Conservation (phyloP, 2,888 invertebrate genomes). For the Spisula solida region DNA sequence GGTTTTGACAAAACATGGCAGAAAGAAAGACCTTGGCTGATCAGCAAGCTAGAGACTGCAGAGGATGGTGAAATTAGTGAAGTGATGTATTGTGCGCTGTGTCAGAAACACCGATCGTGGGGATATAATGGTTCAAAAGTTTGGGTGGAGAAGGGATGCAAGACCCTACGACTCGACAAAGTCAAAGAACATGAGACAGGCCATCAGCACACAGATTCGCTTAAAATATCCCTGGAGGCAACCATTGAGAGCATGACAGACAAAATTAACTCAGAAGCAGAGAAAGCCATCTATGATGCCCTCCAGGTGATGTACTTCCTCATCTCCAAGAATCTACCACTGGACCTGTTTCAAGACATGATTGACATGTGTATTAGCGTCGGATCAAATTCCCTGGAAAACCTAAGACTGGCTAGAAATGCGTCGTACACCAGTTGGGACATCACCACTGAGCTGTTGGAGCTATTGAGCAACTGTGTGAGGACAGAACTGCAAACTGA, state of each 20-base stretch:
- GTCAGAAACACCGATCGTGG: conserved; percentile 4
- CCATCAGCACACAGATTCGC: conserved; percentile 43
- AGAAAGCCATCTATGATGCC: conserved; percentile 37
- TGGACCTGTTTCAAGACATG: conserved; percentile 42
- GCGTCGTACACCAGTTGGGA: conserved; percentile 56
- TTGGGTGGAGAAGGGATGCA: conserved; percentile 46
- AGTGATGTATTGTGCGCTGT: conserved; percentile 39
- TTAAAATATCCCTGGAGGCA: conserved; percentile 21
- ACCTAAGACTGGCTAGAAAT: conserved; percentile 49
- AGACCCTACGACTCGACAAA: conserved; percentile 43
- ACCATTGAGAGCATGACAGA: neutral
- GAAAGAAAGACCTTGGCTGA: conserved; percentile 37
- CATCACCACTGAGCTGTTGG: conserved; percentile 48
- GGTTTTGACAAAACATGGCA: conserved; percentile 25
- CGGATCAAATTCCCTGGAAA: conserved; percentile 39
- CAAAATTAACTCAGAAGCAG: conserved; percentile 20
- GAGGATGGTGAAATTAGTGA: neutral
- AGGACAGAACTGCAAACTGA: conserved; percentile 17
- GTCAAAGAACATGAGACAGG: conserved; percentile 43
- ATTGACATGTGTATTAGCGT: conserved; percentile 49
- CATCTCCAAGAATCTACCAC: conserved; percentile 39
- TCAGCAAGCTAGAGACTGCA: neutral
- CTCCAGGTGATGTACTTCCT: conserved; percentile 50
- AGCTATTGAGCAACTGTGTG: conserved; percentile 37
- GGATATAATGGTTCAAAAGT: conserved; percentile 27